Evolutionary conservation across 2,888 invertebrate species (phyloP), one percentile per base, ranked within the genome.

Genomic region (Dermolepida albohirtum): DNA sequence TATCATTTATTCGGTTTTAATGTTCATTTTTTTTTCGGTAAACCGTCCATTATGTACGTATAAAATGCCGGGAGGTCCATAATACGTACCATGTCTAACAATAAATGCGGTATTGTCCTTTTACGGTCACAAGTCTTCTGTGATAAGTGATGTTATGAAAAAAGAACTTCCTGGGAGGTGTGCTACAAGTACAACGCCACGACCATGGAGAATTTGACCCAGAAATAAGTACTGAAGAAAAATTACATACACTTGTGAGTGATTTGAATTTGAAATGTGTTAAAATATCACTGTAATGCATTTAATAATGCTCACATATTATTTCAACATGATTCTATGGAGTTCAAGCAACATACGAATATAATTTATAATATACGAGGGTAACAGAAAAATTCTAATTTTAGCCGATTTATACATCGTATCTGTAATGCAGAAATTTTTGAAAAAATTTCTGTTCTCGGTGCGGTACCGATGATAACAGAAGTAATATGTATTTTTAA

Each of bases 141-240:
- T 57, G 57, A 57, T 44, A 59, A 59, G 44, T 59, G 59, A 59
- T 59, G 59, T 59, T 29, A 59, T 43, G 41, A 59, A 59, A 44
- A 44, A 12, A 11, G 27, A 44, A 59, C 44, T 44, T 59, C 44
- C 44, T 59, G 12, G 59, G 59, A 59, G 59, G 59, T 59, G 59
- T 59, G 59, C 29, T 59, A 44, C 44, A 17, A 59, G 59, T 44
- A 27, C 14, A 12, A 47, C 44, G 59, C 27, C 22, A 14, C 29
- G 29, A 29, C 22, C 40, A 22, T 41, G 8, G 44, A 29, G 29
- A 59, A 44, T 29, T 59, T 59, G 59, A 59, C 59, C 59, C 44
- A 59, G 44, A 59, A 57, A 59, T 44, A 16, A 54, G 17, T 11
- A 39, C 40, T 6, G 44, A 44, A 59, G 43, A 29, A 59, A 59